Evolutionary conservation across 1,140 invertebrate genomes (phyloP).

Genomic region (Rhizoglyphus robini): DNA sequence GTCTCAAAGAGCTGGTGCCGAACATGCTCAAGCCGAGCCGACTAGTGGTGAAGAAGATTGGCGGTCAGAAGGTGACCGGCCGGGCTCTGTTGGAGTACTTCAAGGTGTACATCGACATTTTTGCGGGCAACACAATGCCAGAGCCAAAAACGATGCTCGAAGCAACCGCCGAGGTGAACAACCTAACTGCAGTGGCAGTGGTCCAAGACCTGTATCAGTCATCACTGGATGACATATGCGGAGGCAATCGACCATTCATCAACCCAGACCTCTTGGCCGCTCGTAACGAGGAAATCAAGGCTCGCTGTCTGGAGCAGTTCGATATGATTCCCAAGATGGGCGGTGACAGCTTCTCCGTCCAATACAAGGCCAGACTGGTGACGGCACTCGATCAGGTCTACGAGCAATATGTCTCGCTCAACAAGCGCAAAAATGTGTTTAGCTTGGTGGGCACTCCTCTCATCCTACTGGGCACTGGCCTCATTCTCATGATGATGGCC

Average conservation of each 20-base stretch:
- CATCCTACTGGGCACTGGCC: conserved; percentile 15
- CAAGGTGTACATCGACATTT: conserved; percentile 41
- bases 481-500: not conserved
- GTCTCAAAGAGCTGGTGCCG: conserved; percentile 70
- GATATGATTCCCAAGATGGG: conserved; percentile 82
- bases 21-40: conserved; percentile 74
- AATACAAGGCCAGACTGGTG: conserved; percentile 60
- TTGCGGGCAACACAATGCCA: conserved; percentile 43
- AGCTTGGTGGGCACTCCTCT: conserved; percentile 8
- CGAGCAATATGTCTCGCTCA: conserved; percentile 15
- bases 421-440: conserved; percentile 22
- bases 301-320: conserved; percentile 59
- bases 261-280: conserved; percentile 60
- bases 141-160: conserved; percentile 98
- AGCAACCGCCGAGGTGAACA: conserved; percentile 96
- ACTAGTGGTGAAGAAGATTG: conserved; percentile 87
- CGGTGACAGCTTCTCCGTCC: conserved; percentile 74
- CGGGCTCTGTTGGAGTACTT: conserved; percentile 89
- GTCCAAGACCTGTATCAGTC: conserved; percentile 78
- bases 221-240: conserved; percentile 72
- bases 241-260: conserved; percentile 75
- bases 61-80: conserved; percentile 78
- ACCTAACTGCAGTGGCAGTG: conserved; percentile 76
- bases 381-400: conserved; percentile 33
- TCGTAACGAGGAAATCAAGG: conserved; percentile 48